A percentile compares a stretch with the other conserved stretches of the same genome.
Evolutionary conservation across 2,888 invertebrate genomes (phyloP).

Genomic region (Epiblema foenella): DNA sequence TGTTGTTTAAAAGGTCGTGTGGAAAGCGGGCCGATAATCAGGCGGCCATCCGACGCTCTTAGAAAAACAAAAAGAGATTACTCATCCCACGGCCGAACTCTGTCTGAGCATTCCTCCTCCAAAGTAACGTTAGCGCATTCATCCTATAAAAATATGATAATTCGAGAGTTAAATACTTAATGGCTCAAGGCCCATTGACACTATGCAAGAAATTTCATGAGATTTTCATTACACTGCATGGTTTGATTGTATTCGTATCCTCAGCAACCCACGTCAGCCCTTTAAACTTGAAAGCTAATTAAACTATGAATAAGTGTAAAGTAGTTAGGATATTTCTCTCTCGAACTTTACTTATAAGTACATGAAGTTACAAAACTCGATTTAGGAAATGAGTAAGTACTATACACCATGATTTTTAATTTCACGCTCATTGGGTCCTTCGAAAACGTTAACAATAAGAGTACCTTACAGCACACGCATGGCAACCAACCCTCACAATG

Average conservation of each 20-base stretch:
- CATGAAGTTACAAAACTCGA: constrained; percentile 17
- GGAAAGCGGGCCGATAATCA: constrained; percentile 76
- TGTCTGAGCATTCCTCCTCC: constrained; percentile 79
- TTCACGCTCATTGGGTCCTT: constrained; percentile 42
- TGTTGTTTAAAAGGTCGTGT: constrained; percentile 58
- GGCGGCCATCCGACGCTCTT: constrained; percentile 64
- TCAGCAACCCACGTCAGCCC: no score
- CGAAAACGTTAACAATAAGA: constrained; percentile 48
- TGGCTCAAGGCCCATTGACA: no score
- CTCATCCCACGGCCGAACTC: constrained; percentile 81
- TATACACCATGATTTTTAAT: constrained; percentile 30
- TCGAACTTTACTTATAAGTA: background rate
- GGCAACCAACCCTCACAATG: constrained; percentile 49
- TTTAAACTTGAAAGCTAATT: no score
- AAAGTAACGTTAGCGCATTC: constrained; percentile 68
- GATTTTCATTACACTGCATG: no score
- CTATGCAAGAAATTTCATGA: no score
- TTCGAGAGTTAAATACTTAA: no score
- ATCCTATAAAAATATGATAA: background rate
- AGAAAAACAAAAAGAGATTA: constrained; percentile 84
- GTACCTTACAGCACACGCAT: constrained; percentile 52
- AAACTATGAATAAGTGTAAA: no score
- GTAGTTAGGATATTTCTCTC: background rate
- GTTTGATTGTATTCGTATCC: no score
- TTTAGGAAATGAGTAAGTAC: constrained; percentile 34